Evolutionary conservation across 2,113 vertebrate genomes (phyloP).

Genomic region (Scytalopus superciliaris): DNA sequence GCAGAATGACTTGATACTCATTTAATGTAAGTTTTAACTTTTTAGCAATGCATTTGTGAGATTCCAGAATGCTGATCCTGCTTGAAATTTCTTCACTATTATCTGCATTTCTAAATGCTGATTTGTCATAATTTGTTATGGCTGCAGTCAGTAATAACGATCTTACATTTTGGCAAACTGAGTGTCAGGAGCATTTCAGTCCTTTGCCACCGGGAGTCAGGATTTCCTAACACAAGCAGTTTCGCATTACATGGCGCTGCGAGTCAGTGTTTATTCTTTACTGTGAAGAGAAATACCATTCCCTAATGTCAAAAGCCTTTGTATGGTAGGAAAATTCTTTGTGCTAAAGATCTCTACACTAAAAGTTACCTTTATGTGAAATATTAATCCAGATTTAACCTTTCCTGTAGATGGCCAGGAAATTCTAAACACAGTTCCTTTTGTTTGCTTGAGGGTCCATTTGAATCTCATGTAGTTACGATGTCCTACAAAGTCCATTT

Average conservation of each 20-base stretch:
- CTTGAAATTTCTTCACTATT: neutral
- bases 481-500: neutral
- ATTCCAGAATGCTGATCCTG: neutral
- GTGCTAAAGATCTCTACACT: neutral
- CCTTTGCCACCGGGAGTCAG: conserved; percentile 41
- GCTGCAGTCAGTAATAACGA: neutral
- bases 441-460: neutral
- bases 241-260: neutral
- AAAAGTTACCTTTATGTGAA: neutral
- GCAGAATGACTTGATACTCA: neutral
- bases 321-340: neutral
- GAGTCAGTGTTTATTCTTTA: neutral
- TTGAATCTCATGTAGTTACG: neutral
- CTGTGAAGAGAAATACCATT: neutral
- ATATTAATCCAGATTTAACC: neutral
- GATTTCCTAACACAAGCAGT: neutral
- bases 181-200: neutral
- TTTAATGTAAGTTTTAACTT: neutral
- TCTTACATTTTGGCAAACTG: neutral
- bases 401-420: neutral
- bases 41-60: neutral
- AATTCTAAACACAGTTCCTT: neutral
- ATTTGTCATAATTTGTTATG: fast-evolving
- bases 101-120: neutral
- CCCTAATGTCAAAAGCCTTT: neutral